These are phyloP conservation scores for Tetraneura akinire DNA, from an alignment of 1,140 invertebrate species.

Conservation along the genomic window DNA sequence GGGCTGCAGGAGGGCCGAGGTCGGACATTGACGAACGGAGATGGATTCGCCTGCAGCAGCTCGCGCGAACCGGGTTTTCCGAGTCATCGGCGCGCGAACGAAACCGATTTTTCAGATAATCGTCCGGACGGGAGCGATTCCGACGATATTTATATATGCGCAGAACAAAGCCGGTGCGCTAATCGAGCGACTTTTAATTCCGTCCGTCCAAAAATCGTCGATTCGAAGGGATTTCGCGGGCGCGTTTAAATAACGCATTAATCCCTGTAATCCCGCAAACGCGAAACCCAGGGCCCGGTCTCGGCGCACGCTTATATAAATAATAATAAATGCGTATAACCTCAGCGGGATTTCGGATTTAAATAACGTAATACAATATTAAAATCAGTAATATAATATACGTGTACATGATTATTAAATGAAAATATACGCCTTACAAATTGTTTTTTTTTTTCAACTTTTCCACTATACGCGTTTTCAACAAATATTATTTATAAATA, in stretches of 20 bases:
- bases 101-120: conserved; percentile 51
- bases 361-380: not conserved
- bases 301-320: not conserved
- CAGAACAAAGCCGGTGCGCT: no score
- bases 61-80: conserved; percentile 18
- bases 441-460: not conserved
- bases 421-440: no score
- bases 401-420: no score
- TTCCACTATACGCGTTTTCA: no score
- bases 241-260: conserved; percentile 30
- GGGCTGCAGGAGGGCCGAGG: not conserved
- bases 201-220: not conserved
- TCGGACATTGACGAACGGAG: conserved; percentile 7
- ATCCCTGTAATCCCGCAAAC: conserved; percentile 12
- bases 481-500: no score
- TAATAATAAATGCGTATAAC: not conserved
- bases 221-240: not conserved
- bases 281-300: not conserved
- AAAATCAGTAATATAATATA: no score
- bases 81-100: conserved; percentile 36
- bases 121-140: conserved; percentile 36
- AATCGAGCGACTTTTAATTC: conserved; percentile 49
- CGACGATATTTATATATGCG: no score
- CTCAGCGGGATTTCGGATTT: not conserved
- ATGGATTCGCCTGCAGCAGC: not conserved